Base-by-base conservation (phyloP, 2,113 vertebrate genomes). In the Pavo muticus region DNA sequence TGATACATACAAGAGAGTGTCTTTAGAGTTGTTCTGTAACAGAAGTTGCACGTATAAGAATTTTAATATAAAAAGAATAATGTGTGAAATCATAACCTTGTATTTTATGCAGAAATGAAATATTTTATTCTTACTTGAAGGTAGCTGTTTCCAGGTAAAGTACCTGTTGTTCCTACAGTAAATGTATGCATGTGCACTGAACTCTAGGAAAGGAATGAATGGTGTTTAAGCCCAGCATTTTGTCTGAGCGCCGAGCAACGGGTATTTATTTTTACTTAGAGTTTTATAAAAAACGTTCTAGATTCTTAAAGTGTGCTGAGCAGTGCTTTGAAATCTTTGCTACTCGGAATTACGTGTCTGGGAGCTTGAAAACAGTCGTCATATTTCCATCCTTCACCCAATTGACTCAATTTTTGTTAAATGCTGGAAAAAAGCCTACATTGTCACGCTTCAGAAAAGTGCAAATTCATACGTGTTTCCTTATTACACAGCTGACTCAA, bases 241-340 rank as follows among this genome's bases (percentile, higher is more conserved):
- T 52, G 35, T 73, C 39, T 63, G 40, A 78, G 69, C 32, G 45
- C 40, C 1, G 39, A 83, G 32, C 17, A 87, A 30, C 18, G 75
- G 52, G 65, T 86, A 54, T 4, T 93, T 92, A 52, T n/a, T 94
- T 93, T 93, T 93, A 7, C 57, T 50, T 88, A 91, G 23, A 84
- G 48, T 87, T 91, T 88, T 88, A 18, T 86, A 88, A 84, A 59
- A 88, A 81, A 72, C 42, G 19, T 25, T 87, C 71, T 84, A 27
- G n/a, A 75, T 78, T 94, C 16, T 90, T 84, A 48, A 76, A 17
- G 11, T 78, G 10, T 52, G 6, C 73, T 48, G 50, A 82, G 30
- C 23, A 37, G 20, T 47, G 0, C 0, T 35, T 91, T 84, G 23
- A 72, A 30, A 11, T 86, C 10, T 88, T 64, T 75, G 3, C 72